Conservation (phyloP, 2,797 vertebrate genomes). For the Schizopygopsis pylzovi region DNA sequence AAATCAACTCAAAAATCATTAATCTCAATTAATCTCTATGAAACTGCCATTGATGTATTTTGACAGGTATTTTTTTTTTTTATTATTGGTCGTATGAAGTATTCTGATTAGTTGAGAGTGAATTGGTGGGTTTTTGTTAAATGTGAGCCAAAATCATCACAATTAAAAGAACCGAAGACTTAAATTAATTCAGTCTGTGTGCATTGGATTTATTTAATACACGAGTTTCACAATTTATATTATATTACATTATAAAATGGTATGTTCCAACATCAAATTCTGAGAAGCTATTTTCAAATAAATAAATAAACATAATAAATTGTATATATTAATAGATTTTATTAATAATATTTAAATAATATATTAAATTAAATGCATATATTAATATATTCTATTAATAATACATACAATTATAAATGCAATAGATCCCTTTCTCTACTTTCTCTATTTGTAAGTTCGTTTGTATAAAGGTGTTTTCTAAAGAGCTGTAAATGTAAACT, state of each 20-base stretch:
- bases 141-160: too few species aligned
- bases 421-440: not conserved
- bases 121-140: too few species aligned
- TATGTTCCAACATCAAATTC: not conserved
- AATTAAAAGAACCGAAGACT: too few species aligned
- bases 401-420: too few species aligned
- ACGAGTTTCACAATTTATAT: not conserved
- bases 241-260: not conserved
- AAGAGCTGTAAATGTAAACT: not conserved
- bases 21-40: too few species aligned
- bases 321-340: not conserved
- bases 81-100: too few species aligned
- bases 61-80: too few species aligned
- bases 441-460: not conserved
- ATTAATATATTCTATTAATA: not conserved
- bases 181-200: too few species aligned
- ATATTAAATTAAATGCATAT: not conserved
- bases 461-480: not conserved
- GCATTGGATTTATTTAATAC: too few species aligned
- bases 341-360: not conserved
- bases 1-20: too few species aligned
- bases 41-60: too few species aligned
- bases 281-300: not conserved
- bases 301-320: not conserved
- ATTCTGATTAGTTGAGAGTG: too few species aligned